Evolutionary conservation across 1,140 invertebrate species (phyloP).

Genomic region (Atta colombica): DNA sequence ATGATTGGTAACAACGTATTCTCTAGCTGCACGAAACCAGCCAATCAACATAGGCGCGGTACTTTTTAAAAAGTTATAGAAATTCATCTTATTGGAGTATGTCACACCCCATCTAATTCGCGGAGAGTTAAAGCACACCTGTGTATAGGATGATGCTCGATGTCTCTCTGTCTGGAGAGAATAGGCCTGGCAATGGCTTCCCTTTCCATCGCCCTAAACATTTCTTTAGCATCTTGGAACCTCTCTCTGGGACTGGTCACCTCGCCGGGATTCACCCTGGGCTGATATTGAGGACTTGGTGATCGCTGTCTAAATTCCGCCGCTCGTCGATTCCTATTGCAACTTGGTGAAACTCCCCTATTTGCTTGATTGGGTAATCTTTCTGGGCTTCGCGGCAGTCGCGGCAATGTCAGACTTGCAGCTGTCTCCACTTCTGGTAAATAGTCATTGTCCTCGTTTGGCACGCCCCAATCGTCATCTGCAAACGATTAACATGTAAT

Average conservation of each 20-base stretch:
- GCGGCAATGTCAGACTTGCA: slow-evolving; percentile 81
- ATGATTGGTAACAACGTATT: too few species aligned
- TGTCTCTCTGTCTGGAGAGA: slow-evolving; percentile 81
- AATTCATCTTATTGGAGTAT: too few species aligned
- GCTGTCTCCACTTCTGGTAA: slow-evolving; percentile 78
- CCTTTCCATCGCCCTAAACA: slow-evolving; percentile 92
- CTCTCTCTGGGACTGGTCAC: slow-evolving; percentile 89
- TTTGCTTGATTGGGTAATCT: slow-evolving; percentile 72
- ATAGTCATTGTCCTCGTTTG: slow-evolving; percentile 81
- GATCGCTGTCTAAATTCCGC: slow-evolving; percentile 86
- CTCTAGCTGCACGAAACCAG: too few species aligned
- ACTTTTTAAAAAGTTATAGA: too few species aligned
- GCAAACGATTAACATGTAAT: slow-evolving; percentile 53
- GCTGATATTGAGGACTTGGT: slow-evolving; percentile 86
- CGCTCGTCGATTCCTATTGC: slow-evolving; percentile 76
- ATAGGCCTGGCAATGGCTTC: slow-evolving; percentile 88
- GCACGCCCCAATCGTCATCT: slow-evolving; percentile 85
- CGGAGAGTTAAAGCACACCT: slow-evolving; percentile 68
- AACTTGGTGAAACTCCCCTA: slow-evolving; percentile 78
- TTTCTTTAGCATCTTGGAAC: slow-evolving; percentile 94
- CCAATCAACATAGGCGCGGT: too few species aligned
- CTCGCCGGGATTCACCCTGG: slow-evolving; percentile 80
- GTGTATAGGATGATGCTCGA: slow-evolving; percentile 80
- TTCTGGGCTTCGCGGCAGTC: slow-evolving; percentile 83
- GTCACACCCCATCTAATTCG: too few species aligned